Conservation (phyloP, 2,888 invertebrate genomes). For the Drosophila algonquin region DNA sequence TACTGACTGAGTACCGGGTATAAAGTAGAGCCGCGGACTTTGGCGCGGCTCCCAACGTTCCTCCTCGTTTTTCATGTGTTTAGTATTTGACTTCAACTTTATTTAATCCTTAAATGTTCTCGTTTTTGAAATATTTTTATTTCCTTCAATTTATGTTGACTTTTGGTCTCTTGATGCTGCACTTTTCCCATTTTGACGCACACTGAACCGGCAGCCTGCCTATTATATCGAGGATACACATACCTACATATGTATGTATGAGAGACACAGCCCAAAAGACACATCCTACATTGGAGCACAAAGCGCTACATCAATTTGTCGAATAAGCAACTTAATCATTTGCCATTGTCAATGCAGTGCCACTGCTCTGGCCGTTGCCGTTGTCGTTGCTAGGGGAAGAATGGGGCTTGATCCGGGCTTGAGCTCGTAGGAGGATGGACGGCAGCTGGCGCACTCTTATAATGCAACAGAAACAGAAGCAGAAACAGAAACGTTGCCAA, state of each 20-base stretch:
- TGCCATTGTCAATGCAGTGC: conserved; percentile 63
- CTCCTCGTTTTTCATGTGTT: too few species aligned
- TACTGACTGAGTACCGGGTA: too few species aligned
- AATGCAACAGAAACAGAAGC: conserved; percentile 26
- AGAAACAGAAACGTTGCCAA: conserved; percentile 54
- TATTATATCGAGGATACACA: not conserved
- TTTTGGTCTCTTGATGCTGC: not conserved
- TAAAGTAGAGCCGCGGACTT: too few species aligned
- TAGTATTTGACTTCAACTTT: not conserved
- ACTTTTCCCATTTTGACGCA: not conserved
- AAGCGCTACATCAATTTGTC: conserved; percentile 74
- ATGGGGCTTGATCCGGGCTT: conserved; percentile 23
- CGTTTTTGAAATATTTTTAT: not conserved
- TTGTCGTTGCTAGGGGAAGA: conserved; percentile 11
- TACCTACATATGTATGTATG: not conserved
- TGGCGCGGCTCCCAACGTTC: too few species aligned
- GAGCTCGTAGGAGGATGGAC: conserved; percentile 9
- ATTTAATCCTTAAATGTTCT: not conserved
- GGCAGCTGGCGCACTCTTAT: conserved; percentile 22
- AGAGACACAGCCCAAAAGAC: not conserved
- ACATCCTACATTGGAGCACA: conserved; percentile 7
- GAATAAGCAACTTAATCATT: conserved; percentile 80
- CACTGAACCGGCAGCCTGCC: not conserved
- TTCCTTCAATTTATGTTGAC: not conserved
- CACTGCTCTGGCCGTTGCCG: conserved; percentile 38